Evolutionary conservation across 1,140 invertebrate genomes (phyloP), one percentile per base, ranked within the genome.

Genomic region (Drosophila sp.): DNA sequence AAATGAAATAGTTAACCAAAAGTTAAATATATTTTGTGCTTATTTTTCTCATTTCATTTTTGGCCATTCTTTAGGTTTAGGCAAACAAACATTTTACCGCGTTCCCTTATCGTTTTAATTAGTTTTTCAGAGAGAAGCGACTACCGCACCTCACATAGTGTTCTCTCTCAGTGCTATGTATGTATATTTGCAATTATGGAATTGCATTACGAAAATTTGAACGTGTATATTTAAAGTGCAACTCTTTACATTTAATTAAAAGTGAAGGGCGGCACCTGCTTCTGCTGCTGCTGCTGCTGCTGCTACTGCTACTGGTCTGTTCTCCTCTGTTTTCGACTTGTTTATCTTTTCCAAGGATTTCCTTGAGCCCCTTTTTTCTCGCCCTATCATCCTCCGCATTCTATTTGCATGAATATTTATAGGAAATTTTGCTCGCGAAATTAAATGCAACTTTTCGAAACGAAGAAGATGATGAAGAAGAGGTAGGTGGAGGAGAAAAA

Each of bases 381-480:
- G 10, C 38, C 38, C 40, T 40, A 30, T 30, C 35, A 2, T 10
- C 35, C 64, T 44, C 56, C 62, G 69, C 61, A 33, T 70, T 76
- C 70, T 60, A 63, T 84, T 80, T 72, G 81, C 81, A 86, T 86
- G 83, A 85, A 86, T 86, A 86, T 86, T 86, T 82, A 86, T 86
- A 81, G 84, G 78, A 70, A 85, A 74, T 66, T 27, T 50, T 27
- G 66, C 17, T 17, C 57, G 61, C 56, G 57, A 69, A 70, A 77
- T 74, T 69, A 71, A 78, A 76, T 72, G 68, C 80, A 76, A 69
- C 76, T 69, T 32, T 40, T 40, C 60, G 33, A 32, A 55, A n/a
- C n/a, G 67, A 62, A 80, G 72, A 70, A 66, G 65, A 3, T 8
- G 44, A 25, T 2, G 1, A 1, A 17, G 10, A 40, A 40, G 38